Conservation (phyloP, 2,113 vertebrate species). For the Catharus minimus region DNA sequence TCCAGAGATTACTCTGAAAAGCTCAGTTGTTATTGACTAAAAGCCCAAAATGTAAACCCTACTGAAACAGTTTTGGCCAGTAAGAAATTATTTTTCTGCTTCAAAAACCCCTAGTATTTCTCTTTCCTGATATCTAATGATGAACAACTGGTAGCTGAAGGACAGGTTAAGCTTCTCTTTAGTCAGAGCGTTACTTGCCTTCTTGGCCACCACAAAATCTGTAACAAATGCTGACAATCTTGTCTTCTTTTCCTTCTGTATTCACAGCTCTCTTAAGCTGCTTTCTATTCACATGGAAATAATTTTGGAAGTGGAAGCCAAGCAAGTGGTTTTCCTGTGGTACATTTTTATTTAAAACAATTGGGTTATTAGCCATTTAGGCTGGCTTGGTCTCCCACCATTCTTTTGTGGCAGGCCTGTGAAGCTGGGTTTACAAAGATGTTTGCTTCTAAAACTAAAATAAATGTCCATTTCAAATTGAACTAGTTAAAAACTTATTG, state of each 20-base stretch:
- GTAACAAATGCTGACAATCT: not conserved
- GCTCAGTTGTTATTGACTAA: not conserved
- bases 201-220: not conserved
- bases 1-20: not conserved
- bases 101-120: not conserved
- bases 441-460: not conserved
- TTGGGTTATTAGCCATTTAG: not conserved
- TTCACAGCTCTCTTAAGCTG: not conserved
- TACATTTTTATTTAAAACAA: not conserved
- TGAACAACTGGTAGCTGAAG: not conserved
- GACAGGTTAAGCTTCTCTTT: not conserved
- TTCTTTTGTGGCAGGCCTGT: not conserved
- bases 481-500: not conserved
- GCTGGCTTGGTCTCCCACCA: not conserved
- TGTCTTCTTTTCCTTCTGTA: not conserved
- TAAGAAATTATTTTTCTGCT: not conserved
- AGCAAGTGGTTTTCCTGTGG: not conserved
- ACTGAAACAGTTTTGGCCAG: not conserved
- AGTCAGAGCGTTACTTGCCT: not conserved
- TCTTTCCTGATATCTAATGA: not conserved
- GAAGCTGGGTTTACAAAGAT: not conserved
- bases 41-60: not conserved
- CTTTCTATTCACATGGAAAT: not conserved
- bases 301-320: not conserved
- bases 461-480: not conserved